Evolutionary conservation across 2,888 invertebrate species (phyloP), one percentile per base, ranked within the genome.

Genomic region (Stenurella melanura): DNA sequence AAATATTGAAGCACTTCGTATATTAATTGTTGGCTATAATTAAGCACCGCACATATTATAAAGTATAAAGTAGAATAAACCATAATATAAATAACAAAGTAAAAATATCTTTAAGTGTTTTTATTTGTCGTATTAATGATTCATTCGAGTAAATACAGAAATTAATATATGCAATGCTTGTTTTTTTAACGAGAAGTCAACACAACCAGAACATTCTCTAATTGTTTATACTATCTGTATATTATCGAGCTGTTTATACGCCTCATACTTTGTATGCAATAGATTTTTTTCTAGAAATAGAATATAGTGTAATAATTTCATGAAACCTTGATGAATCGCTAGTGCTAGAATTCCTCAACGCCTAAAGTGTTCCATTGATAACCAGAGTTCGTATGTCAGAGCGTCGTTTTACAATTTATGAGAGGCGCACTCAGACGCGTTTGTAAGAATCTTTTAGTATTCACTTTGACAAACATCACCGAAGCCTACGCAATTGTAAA

Each of bases 171-270:
- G 15, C 15, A 21, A 30, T 30, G 30, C 30, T 30, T 61, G 64
- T 64, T 64, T 11, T 42, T 64, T 4, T 17, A n/a, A 0, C 21
- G 15, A 26, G n/a, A n/a, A n/a, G 56, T 30, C 50, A 56, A 57
- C 58, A 69, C 15, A 26, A 26, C 57, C 69, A 57, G 57, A 69
- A 69, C 57, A 69, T 57, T 69, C 17, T 18, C 54, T 34, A 69
- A 34, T 69, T 38, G 34, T 18, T 17, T 57, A 34, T 57, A 30
- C 57, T 21, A n/a, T 42, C 4, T 58, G 17, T 34, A 30, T 18
- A 30, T 58, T 50, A n/a, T 50, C 17, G 69, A 69, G 34, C 58
- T 38, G 64, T 42, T n/a, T 63, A 64, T 12, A 42, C 18, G 19
- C 12, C 1, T 1, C 18, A 26, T 26, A 26, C 21, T 26, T 26